Percentiles rank a stretch among this genome's conserved stretches.
These are phyloP conservation scores for Meganola albula DNA, from an alignment of 2,888 invertebrate genomes.

Conservation along the genomic window DNA sequence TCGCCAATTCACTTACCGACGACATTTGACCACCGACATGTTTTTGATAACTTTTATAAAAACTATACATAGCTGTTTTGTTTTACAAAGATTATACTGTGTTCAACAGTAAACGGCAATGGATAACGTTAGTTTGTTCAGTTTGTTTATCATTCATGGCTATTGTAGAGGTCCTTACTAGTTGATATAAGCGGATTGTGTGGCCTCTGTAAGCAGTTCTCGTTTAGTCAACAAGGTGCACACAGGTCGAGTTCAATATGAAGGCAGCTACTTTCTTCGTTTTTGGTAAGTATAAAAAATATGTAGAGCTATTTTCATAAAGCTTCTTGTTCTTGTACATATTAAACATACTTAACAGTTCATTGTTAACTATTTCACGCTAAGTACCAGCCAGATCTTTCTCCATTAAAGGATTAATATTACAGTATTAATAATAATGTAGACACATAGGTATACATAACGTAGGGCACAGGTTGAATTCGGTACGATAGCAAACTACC, in stretches of 20 bases:
- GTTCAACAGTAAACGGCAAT: slow-evolving; percentile 10
- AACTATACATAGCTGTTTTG: slow-evolving; percentile 18
- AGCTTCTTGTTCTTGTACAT: too few relatives aligned
- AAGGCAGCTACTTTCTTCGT: slow-evolving; percentile 52
- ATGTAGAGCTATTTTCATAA: too few relatives aligned
- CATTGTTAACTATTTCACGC: too few relatives aligned
- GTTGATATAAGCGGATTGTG: slow-evolving; percentile 40
- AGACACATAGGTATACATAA: too few relatives aligned
- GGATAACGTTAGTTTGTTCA: slow-evolving; percentile 13
- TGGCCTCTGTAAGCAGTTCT: slow-evolving; percentile 41
- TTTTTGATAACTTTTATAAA: slow-evolving; percentile 6
- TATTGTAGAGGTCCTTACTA: slow-evolving; percentile 31
- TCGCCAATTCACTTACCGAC: slow-evolving; percentile 10
- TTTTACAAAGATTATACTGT: neutral
- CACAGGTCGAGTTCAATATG: slow-evolving; percentile 39
- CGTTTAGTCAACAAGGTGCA: slow-evolving; percentile 31
- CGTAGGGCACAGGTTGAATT: too few relatives aligned
- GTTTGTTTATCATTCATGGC: slow-evolving; percentile 15
- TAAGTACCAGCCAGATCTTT: too few relatives aligned
- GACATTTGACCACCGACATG: slow-evolving; percentile 9
- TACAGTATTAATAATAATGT: too few relatives aligned
- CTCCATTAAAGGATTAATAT: too few relatives aligned
- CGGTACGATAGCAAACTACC: too few relatives aligned
- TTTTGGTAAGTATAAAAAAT: slow-evolving; percentile 68
- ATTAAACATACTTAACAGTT: too few relatives aligned